Evolutionary conservation across 2,888 invertebrate species (phyloP).

Genomic region (Rambutsinella grinnellia): DNA sequence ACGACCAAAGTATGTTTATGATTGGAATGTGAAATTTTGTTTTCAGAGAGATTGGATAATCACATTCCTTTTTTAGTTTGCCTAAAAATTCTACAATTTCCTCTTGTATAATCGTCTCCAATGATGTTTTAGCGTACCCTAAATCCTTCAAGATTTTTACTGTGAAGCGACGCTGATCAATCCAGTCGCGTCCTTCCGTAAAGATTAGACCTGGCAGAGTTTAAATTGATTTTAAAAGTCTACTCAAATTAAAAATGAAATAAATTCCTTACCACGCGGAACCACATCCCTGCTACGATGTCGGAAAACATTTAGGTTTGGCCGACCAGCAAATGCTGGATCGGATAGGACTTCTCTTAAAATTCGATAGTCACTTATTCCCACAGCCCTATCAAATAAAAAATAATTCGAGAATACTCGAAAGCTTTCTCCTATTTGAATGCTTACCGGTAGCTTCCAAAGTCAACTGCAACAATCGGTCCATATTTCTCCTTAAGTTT

Average conservation of each 20-base stretch:
- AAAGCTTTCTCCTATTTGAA: background rate
- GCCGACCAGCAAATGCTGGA: constrained; percentile 52
- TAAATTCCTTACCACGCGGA: constrained; percentile 51
- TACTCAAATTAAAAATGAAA: background rate
- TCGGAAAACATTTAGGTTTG: constrained; percentile 56
- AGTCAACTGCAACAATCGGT: constrained; percentile 58
- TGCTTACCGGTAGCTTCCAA: constrained; percentile 61
- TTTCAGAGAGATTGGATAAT: constrained; percentile 39
- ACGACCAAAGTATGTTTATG: constrained; percentile 49
- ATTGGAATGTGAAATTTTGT: constrained; percentile 38
- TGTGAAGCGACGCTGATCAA: constrained; percentile 59
- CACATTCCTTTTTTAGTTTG: constrained; percentile 28
- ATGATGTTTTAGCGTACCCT: constrained; percentile 53
- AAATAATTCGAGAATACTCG: constrained; percentile 2
- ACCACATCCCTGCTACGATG: constrained; percentile 55
- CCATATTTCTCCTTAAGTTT: constrained; percentile 53
- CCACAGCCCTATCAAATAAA: constrained; percentile 54
- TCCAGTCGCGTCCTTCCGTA: constrained; percentile 59
- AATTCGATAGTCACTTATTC: constrained; percentile 60
- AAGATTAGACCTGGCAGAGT: constrained; percentile 49
- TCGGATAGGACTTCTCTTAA: constrained; percentile 47
- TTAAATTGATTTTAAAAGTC: background rate
- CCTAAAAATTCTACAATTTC: constrained; percentile 34
- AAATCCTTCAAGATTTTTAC: constrained; percentile 58
- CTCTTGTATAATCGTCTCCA: constrained; percentile 46